Evolutionary conservation across 35 echinoderm and acorn worm genomes (phyloP), one percentile per base, ranked within the genome.

Genomic region (Heliocidaris tuberculata): DNA sequence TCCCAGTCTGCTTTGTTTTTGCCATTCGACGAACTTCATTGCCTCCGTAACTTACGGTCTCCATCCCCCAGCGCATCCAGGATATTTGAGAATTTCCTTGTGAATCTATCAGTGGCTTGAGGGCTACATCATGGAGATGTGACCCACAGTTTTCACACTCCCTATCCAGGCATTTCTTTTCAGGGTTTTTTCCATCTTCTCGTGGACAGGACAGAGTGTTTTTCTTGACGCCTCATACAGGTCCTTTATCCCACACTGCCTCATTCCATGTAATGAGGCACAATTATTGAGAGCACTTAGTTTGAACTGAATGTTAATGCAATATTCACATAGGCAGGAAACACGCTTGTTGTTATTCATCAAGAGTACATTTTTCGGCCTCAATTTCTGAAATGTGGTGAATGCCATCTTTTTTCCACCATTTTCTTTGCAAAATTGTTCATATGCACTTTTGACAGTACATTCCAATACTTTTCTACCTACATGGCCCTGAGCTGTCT

Each of bases 301-400:
- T 27, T 49, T 61, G 49, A 96, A 95, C 85, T 48, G 59, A 32
- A 96, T 71, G 59, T 96, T 96, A 9, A 96, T 32, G 48, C 93
- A 90, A 86, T 96, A 96, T 85, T 94, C 95, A 94, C 95, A 96
- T 27, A 94, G 95, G 60, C 95, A 96, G 56, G 95, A 93, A 13
- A 96, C 32, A 13, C 95, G 59, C 59, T 95, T 88, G 13, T 95
- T 88, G 13, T 94, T 30, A 30, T 78, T 48, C 86, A 94, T 94
- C 9, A 93, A 42, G 59, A 90, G 95, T 48, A 94, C 60, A n/a
- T 96, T 65, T n/a, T 94, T 32, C 19, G 94, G 95, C 13, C 94
- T 15, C 31, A 96, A 56, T 96, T 96, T 93, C 19, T 90, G 54
- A 32, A 96, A 96, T 48, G 29, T 48, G 95, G 15, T 61, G 93